Conservation (phyloP, 1,140 invertebrate genomes). For the Caenorhabditis inopinata region DNA sequence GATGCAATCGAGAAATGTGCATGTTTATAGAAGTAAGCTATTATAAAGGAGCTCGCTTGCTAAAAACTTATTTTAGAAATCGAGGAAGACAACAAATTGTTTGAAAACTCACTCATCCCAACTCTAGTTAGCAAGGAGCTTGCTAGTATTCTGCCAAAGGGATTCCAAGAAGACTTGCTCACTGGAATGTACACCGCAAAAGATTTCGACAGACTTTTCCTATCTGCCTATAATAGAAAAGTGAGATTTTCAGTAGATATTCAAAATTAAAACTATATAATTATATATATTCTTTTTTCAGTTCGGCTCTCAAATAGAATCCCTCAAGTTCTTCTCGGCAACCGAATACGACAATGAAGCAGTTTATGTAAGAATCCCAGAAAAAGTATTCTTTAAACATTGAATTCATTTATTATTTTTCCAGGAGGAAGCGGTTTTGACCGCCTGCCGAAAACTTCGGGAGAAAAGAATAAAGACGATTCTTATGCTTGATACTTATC, state of each 20-base stretch:
- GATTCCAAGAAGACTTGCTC: slow-evolving; percentile 6
- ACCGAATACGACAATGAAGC: slow-evolving; percentile 35
- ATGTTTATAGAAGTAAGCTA: slow-evolving; percentile 19
- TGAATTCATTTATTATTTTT: not conserved
- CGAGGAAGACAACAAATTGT: slow-evolving; percentile 22
- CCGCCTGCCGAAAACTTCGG: slow-evolving; percentile 1
- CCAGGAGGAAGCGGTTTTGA: slow-evolving; percentile 26
- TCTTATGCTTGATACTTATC: slow-evolving; percentile 31
- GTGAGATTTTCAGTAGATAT: slow-evolving; percentile 1
- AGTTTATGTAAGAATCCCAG: slow-evolving; percentile 5
- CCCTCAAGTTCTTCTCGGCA: slow-evolving; percentile 17
- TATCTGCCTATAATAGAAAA: slow-evolving; percentile 1
- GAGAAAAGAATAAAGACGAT: slow-evolving; percentile 6
- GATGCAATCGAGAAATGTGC: slow-evolving; percentile 37
- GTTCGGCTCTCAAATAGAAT: slow-evolving; percentile 3
- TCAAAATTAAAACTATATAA: too few species aligned
- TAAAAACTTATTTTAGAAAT: not conserved
- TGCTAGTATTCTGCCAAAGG: not conserved
- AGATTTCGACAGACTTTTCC: slow-evolving; percentile 5
- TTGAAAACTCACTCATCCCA: not conserved
- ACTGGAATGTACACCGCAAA: slow-evolving; percentile 24
- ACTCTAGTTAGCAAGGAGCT: slow-evolving; percentile 7
- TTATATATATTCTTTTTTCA: too few species aligned
- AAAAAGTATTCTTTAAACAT: not conserved
- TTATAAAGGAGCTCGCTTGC: too few species aligned